Percentiles rank a stretch among this genome's conserved stretches.
Evolutionary conservation across 2,113 vertebrate species (phyloP).

Genomic region (Emydura subglobosa): DNA sequence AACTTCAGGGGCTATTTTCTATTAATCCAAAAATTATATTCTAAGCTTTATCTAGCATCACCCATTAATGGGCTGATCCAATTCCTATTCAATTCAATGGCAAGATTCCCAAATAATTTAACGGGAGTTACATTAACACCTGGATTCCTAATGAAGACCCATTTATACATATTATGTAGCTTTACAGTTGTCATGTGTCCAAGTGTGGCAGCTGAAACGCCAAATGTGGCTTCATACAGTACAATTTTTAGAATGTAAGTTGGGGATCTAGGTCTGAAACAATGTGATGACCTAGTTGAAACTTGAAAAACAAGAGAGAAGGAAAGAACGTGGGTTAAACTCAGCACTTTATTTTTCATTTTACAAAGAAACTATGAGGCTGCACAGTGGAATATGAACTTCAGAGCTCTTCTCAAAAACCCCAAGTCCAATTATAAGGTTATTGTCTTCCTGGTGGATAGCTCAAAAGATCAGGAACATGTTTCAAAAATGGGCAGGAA

Average conservation of each 20-base stretch:
- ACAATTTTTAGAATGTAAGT: not conserved
- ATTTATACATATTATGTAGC: not conserved
- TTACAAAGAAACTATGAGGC: not conserved
- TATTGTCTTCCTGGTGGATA: not conserved
- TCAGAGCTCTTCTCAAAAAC: not conserved
- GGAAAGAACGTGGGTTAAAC: not conserved
- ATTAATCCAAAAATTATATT: not conserved
- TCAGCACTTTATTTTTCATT: not conserved
- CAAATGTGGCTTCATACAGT: not conserved
- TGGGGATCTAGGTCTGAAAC: not conserved
- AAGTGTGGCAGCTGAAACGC: not conserved
- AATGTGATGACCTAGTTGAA: not conserved
- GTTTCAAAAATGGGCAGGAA: not conserved
- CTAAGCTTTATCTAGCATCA: not conserved
- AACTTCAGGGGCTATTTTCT: not conserved
- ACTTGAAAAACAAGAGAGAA: not conserved
- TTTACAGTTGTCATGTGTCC: not conserved
- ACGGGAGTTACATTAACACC: not conserved
- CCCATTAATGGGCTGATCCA: fast-evolving
- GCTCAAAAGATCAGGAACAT: not conserved
- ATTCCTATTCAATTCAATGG: not conserved
- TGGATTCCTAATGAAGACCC: not conserved
- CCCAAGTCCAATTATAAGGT: not conserved
- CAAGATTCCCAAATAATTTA: not conserved
- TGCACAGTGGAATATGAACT: no score